phyloP scores from a whole-genome alignment of 1,140 invertebrate species.

The Euura saliciscinereae region DNA sequence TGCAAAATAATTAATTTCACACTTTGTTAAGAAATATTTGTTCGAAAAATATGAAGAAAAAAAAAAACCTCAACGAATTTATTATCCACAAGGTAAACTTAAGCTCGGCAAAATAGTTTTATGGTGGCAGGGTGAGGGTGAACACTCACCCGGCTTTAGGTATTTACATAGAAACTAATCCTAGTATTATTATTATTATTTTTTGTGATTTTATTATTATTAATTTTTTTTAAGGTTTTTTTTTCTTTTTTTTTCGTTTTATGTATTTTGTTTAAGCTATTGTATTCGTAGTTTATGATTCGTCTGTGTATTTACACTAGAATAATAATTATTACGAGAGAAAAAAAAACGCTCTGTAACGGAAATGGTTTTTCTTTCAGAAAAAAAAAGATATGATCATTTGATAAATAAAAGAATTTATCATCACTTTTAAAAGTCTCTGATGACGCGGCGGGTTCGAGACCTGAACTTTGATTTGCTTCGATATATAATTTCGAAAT shows the following conservation, averaged over 20 bases:
- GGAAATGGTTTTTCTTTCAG: slow-evolving; percentile 37
- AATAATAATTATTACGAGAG: slow-evolving; percentile 51
- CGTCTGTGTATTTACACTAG: slow-evolving; percentile 59
- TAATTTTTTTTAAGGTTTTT: not conserved
- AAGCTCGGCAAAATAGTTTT: not conserved
- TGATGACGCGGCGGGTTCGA: too few relatives aligned
- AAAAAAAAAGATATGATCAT: too few relatives aligned
- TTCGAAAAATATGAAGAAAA: not conserved
- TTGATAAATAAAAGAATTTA: too few relatives aligned
- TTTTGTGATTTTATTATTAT: too few relatives aligned
- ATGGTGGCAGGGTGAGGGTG: slow-evolving; percentile 45
- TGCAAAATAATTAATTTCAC: not conserved
- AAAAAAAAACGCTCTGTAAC: slow-evolving; percentile 58
- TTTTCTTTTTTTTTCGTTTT: slow-evolving; percentile 39
- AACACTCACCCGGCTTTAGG: slow-evolving; percentile 60
- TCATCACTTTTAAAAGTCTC: too few relatives aligned
- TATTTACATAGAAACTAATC: slow-evolving; percentile 63
- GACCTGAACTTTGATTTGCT: too few relatives aligned
- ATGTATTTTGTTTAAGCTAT: slow-evolving; percentile 57
- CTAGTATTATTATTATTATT: slow-evolving; percentile 37
- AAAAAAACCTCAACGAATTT: too few relatives aligned
- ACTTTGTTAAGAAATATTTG: not conserved
- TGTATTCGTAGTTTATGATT: slow-evolving; percentile 57
- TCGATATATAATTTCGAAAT: too few relatives aligned
- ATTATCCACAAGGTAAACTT: not conserved